Conservation (phyloP, 2,797 vertebrate species). For the Protosalanx chinensis region DNA sequence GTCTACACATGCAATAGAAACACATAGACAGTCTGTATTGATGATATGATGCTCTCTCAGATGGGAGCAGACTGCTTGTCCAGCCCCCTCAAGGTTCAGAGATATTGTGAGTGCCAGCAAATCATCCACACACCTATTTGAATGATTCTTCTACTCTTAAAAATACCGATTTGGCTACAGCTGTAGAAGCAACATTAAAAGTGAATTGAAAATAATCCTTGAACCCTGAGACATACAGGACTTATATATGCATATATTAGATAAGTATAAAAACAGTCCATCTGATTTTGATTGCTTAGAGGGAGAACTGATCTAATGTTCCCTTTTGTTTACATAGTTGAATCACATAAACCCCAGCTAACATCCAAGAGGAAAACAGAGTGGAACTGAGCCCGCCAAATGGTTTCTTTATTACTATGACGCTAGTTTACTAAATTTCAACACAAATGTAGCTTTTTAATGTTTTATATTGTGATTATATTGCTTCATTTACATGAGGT, state of each 20-base stretch:
- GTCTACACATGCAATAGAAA: too few relatives aligned
- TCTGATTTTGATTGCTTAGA: neutral
- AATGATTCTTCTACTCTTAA: too few relatives aligned
- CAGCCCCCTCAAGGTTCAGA: neutral
- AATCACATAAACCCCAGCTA: constrained; percentile 18
- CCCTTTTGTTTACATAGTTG: constrained; percentile 9
- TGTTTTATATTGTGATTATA: constrained; percentile 52
- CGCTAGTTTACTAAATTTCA: constrained; percentile 20
- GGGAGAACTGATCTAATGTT: neutral
- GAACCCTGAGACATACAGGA: neutral
- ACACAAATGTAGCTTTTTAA: constrained; percentile 38
- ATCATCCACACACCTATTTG: neutral
- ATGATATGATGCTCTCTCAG: neutral
- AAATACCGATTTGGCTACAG: neutral
- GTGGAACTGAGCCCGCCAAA: constrained; percentile 21
- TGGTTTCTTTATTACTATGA: constrained; percentile 32
- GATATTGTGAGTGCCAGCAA: neutral
- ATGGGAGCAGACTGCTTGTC: too few relatives aligned
- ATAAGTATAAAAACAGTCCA: neutral
- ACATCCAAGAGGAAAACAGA: constrained; percentile 24
- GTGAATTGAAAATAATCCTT: too few relatives aligned
- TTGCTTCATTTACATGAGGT: constrained; percentile 58
- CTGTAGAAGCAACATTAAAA: neutral
- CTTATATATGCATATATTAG: neutral
- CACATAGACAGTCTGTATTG: neutral